Base-by-base conservation (phyloP, 35 echinoderm and acorn worm genomes). In the Hemicentrotus pulcherrimus region DNA sequence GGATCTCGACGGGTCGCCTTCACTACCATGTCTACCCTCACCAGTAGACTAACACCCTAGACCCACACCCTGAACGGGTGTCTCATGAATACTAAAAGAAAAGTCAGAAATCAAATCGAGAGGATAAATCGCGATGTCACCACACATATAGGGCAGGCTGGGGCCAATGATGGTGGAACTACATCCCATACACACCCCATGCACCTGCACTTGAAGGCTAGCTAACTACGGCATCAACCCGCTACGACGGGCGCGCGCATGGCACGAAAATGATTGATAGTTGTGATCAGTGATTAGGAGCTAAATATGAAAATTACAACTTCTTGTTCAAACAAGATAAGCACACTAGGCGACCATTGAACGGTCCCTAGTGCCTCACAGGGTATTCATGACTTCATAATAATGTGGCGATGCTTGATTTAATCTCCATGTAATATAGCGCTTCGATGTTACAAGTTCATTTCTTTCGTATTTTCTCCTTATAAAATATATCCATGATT, bases 321-420 rank as follows among this genome's bases (percentile, higher is more conserved):
- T 47, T 47, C 31, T 90, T 90, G 88, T 90, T 90, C 88, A 90
- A 90, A 90, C 88, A 90, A 90, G 88, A 90, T 90, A 90, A 90
- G 88, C 46, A 90, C 88, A 90, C 32, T 90, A 47, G 32, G 88
- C 88, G 12, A 32, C 46, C 32, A 47, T 90, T 45, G 88, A 47
- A 47, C 32, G 46, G 88, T 90, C 88, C 88, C 88, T 31, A 90
- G 88, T 90, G 88, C 46, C 46, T 47, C 46, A 19, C 32, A 22
- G 88, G 88, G 32, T 90, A 90, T 90, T 90, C 88, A 90, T 90
- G 88, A 90, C 88, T 90, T 90, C 88, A 90, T 90, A 90, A 90
- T 47, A 90, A 90, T 90, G 88, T 90, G 32, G 88, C 32, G 88
- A 90, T 90, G 88, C 32, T 41, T 90, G 88, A 90, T 90, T 90